Percentiles rank a stretch among this genome's conserved stretches.
Conservation (phyloP, 1,140 invertebrate species). For the Homarus americanus region DNA sequence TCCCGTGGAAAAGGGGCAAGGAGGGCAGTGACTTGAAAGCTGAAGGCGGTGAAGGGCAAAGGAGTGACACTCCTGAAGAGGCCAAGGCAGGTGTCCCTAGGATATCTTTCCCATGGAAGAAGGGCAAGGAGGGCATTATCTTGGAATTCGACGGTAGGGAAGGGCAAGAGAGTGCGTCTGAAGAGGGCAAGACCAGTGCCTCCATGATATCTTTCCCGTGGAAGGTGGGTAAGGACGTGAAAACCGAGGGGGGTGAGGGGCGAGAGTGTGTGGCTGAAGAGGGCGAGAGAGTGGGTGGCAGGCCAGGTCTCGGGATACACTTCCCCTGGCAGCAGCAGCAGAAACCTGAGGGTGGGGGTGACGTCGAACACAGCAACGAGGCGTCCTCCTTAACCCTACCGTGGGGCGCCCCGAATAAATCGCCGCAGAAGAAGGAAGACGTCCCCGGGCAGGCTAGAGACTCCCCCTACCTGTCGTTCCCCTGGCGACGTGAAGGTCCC, state of each 20-base stretch:
- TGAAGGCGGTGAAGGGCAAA: too few relatives aligned
- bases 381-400: not conserved
- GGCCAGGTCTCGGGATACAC: not conserved
- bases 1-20: not conserved
- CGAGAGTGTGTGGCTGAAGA: not conserved
- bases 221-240: not conserved
- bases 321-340: not conserved
- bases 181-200: not conserved
- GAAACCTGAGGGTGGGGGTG: not conserved
- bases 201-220: not conserved
- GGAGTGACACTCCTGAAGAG: not conserved
- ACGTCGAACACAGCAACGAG: not conserved
- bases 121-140: too few relatives aligned
- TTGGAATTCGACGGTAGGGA: too few relatives aligned
- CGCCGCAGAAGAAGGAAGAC: not conserved
- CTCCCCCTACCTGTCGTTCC: not conserved
- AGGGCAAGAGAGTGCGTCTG: too few relatives aligned
- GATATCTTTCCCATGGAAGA: too few relatives aligned
- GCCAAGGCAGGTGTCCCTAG: not conserved
- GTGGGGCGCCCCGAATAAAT: not conserved
- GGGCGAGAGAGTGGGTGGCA: not conserved
- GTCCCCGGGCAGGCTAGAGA: not conserved
- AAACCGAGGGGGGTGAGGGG: too few relatives aligned
- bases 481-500: not conserved
- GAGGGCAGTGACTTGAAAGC: not conserved